phyloP scores from a whole-genome alignment of 2,888 invertebrate genomes.

The Caradrina kadenii region DNA sequence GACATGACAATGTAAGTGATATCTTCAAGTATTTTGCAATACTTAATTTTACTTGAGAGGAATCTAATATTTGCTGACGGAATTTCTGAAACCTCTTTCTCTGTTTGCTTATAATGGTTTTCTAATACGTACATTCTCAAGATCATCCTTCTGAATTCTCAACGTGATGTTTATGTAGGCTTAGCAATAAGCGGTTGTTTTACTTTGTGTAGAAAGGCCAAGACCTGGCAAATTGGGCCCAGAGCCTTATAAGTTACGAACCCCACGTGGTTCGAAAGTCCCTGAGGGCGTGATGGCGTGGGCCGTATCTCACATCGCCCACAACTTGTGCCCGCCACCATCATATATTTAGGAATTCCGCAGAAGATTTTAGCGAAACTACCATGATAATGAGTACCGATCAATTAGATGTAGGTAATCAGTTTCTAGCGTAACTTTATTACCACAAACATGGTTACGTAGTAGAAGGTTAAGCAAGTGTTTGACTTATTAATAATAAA shows the following conservation, averaged over 20 bases:
- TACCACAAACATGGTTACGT: background rate
- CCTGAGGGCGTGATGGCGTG: background rate
- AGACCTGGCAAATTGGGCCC: background rate
- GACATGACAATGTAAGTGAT: slow-evolving; percentile 19
- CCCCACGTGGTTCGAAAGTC: background rate
- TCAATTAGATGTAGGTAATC: slow-evolving; percentile 9
- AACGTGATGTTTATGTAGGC: slow-evolving; percentile 21
- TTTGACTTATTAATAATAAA: background rate
- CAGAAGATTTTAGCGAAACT: slow-evolving; percentile 4
- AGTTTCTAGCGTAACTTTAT: background rate
- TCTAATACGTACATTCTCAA: slow-evolving; percentile 25
- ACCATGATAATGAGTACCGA: slow-evolving; percentile 18
- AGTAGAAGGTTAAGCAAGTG: background rate
- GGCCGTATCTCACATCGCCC: background rate
- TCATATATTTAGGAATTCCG: slow-evolving; percentile 1
- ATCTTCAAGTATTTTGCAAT: slow-evolving; percentile 29
- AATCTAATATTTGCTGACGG: slow-evolving; percentile 26
- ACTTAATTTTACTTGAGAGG: slow-evolving; percentile 24
- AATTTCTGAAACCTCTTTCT: slow-evolving; percentile 17
- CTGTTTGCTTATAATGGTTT: slow-evolving; percentile 32
- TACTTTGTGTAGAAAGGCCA: background rate
- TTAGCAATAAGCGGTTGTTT: slow-evolving; percentile 5
- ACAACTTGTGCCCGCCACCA: background rate
- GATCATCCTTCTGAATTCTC: background rate
- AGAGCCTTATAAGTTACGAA: slow-evolving; percentile 6